Evolutionary conservation across 2,797 vertebrate species (phyloP), one percentile per base, ranked within the genome.

Genomic region (Falco biarmicus): DNA sequence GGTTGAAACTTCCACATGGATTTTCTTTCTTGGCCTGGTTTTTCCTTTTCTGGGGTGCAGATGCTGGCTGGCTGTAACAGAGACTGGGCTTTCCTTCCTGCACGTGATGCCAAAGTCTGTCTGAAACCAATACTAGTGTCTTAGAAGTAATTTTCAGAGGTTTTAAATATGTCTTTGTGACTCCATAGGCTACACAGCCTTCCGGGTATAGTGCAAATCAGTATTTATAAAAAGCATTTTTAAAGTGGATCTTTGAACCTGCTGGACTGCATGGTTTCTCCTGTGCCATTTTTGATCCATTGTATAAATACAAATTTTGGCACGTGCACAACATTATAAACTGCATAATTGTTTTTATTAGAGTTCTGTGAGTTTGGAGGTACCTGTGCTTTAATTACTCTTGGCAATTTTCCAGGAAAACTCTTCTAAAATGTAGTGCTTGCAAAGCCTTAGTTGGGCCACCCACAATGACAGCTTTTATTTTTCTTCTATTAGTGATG

Each of bases 311-410:
- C 75, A 37, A 91, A 97, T 95, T 95, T 87, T 97, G 97, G 97
- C 95, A 93, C 22, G 24, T 88, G 80, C 76, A 86, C 66, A 88
- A 82, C 93, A 79, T 78, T 94, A 90, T 96, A 95, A 96, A 97
- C 89, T 65, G 65, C 84, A 89, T 95, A 93, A 96, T 95, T 96
- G 94, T 96, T 96, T 97, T 98, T 98, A 98, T 83, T 92, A 97
- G 95, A 94, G 89, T 81, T 71, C 96, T 96, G 95, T 89, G 96
- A 96, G 96, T 97, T 98, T 96, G 95, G 96, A 98, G 97, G 97
- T 98, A 98, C 97, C 97, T 98, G 97, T 96, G 97, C 96, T 98
- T 98, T 97, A 98, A 98, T 97, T 97, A 97, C 95, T 32, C 54
- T 93, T 98, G 98, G 98, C 97, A 69, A 41, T 10, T 84, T 87